Evolutionary conservation across 2,113 vertebrate species (phyloP).

Genomic region (Scalopus aquaticus): DNA sequence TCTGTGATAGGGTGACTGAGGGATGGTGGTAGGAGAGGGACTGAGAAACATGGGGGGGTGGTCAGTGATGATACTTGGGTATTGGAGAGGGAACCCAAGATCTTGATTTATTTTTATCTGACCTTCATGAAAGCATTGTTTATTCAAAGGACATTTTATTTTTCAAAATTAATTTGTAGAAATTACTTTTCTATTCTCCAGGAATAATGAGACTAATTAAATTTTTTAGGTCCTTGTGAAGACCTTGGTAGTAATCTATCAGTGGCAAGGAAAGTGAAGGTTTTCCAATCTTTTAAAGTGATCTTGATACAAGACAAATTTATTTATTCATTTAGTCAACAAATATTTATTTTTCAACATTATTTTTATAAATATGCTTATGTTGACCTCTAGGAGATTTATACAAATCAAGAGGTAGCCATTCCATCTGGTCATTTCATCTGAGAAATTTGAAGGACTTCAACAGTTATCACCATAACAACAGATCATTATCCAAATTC

Average conservation of each 20-base stretch:
- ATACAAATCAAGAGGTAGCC: neutral
- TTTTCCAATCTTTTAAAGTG: neutral
- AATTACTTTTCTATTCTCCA: neutral
- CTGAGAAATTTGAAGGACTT: neutral
- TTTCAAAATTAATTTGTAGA: slow-evolving; percentile 4
- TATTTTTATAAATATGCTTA: neutral
- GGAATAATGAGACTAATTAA: neutral
- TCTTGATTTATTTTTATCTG: neutral
- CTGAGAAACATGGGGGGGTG: no score
- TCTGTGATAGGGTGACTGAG: neutral
- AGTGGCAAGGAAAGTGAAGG: neutral
- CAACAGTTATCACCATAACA: neutral
- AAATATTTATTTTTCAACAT: neutral
- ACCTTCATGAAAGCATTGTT: neutral
- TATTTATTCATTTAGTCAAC: neutral
- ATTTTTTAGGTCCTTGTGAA: neutral
- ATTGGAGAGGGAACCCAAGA: neutral
- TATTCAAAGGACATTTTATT: neutral
- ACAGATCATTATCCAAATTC: neutral
- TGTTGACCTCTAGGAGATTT: neutral
- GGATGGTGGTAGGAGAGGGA: neutral
- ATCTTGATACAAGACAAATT: neutral
- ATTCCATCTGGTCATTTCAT: neutral
- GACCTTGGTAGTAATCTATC: neutral
- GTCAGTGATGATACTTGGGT: neutral